Conservation (phyloP, 2,113 vertebrate genomes). For the Platysteira castanea region DNA sequence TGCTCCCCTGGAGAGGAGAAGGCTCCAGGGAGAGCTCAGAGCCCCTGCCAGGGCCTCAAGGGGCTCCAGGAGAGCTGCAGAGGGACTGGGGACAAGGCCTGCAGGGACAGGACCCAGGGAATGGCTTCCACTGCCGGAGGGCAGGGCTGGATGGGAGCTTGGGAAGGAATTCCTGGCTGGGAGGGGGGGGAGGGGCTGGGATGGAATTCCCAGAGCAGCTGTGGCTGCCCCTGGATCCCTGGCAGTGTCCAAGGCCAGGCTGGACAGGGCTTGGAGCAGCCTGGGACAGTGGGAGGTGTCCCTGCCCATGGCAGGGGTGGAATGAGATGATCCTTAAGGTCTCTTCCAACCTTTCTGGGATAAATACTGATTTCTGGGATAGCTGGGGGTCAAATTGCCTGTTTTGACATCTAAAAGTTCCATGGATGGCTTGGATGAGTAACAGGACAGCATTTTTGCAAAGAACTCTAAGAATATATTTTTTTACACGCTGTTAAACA, state of each 20-base stretch:
- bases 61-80: neutral
- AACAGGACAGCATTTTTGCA: neutral
- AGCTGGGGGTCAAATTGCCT: neutral
- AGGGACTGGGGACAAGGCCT: neutral
- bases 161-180: neutral
- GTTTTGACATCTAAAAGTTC: neutral
- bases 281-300: accelerated
- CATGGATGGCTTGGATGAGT: neutral
- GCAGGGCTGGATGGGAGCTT: neutral
- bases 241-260: neutral
- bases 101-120: neutral
- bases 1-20: accelerated
- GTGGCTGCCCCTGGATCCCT: neutral
- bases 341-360: neutral
- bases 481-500: neutral
- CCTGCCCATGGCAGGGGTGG: neutral
- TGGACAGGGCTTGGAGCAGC: neutral
- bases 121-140: neutral
- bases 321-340: neutral
- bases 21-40: neutral
- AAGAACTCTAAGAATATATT: neutral
- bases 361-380: neutral
- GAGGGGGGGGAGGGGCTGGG: neutral
- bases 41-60: neutral
- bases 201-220: neutral